phyloP scores from a whole-genome alignment of 2,113 vertebrate genomes.

The Nothobranchius kuhntae region DNA sequence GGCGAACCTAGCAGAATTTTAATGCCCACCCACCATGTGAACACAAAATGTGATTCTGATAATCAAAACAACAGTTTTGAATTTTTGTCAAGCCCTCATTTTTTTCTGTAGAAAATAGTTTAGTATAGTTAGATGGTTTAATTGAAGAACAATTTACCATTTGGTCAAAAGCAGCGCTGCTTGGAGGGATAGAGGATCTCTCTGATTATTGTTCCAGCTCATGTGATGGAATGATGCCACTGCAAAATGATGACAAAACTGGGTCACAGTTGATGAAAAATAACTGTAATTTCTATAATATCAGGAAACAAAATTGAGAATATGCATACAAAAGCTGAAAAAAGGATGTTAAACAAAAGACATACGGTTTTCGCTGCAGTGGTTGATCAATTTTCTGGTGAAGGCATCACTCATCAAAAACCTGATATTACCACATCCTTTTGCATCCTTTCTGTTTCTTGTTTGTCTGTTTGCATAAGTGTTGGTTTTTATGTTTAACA shows the following conservation, averaged over 20 bases:
- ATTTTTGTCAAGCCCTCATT: constrained; percentile 1
- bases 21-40: not conserved
- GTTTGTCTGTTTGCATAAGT: constrained; percentile 19
- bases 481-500: constrained; percentile 10
- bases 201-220: constrained; percentile 30
- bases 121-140: constrained; percentile 14
- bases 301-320: constrained; percentile 3
- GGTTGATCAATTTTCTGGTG: constrained; percentile 38
- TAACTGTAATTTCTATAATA: not conserved
- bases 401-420: constrained; percentile 17
- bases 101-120: not conserved
- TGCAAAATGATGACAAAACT: constrained; percentile 26
- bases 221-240: constrained; percentile 21
- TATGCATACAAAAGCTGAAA: not conserved
- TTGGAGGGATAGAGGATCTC: constrained; percentile 12
- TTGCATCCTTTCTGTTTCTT: constrained; percentile 4
- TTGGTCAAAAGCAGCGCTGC: constrained; percentile 25
- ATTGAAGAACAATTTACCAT: constrained; percentile 42
- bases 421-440: constrained; percentile 5
- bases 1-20: not conserved
- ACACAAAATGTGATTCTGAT: not conserved
- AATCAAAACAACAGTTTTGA: not conserved
- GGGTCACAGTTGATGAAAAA: not conserved
- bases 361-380: not conserved
- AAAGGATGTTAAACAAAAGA: not conserved